Percentiles rank a stretch among this genome's conserved stretches.
Conservation (phyloP, 1,140 invertebrate genomes). For the Babylonia areolata region DNA sequence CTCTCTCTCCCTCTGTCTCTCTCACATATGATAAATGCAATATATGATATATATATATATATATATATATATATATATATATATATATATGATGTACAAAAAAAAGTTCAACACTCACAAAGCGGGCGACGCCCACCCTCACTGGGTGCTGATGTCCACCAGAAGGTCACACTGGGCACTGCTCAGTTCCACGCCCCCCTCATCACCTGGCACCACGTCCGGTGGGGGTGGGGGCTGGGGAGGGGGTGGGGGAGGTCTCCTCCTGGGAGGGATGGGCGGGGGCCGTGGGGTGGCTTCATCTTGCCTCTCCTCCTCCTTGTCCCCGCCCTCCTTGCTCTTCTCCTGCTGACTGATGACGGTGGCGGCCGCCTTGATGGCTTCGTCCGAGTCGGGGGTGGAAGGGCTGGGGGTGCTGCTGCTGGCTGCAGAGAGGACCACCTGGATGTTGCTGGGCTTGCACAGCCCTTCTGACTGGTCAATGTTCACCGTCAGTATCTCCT, state of each 20-base stretch:
- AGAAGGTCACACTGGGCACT: slow-evolving; percentile 10
- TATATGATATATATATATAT: no score
- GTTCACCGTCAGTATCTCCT: slow-evolving; percentile 61
- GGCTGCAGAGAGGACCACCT: slow-evolving; percentile 41
- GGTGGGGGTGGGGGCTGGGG: background rate
- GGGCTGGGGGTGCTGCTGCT: slow-evolving; percentile 38
- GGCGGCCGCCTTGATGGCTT: slow-evolving; percentile 19
- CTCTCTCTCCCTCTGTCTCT: no score
- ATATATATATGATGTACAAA: no score
- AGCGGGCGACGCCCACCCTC: background rate
- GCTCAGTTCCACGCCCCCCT: background rate
- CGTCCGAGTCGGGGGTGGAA: slow-evolving; percentile 26
- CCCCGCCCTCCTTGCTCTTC: background rate
- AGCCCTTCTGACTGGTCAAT: slow-evolving; percentile 47
- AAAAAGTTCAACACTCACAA: background rate
- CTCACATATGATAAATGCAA: no score
- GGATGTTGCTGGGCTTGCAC: slow-evolving; percentile 51
- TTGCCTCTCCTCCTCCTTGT: background rate
- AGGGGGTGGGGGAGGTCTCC: background rate
- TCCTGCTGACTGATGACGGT: background rate
- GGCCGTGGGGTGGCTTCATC: background rate
- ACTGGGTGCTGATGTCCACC: background rate
- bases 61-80: no score
- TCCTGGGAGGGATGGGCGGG: slow-evolving; percentile 10
- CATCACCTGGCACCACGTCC: background rate